Evolutionary conservation across 2,113 vertebrate species (phyloP), one percentile per base, ranked within the genome.

Genomic region (Microcebus griseorufus): DNA sequence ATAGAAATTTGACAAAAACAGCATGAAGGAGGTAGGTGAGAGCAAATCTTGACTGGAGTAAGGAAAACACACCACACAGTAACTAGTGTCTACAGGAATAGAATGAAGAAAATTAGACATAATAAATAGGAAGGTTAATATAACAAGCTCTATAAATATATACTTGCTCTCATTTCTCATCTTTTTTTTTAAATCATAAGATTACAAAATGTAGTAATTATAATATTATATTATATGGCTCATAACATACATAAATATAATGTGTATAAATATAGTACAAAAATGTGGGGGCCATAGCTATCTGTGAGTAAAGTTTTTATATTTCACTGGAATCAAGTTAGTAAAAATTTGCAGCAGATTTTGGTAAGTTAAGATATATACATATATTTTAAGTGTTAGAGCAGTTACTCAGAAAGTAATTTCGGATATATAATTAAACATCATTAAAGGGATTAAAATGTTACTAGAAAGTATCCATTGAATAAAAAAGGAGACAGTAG

Each of bases 1-100:
- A 69, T 58, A 91, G 37, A 73, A 89, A 48, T 88, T 72, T 95
- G 84, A 91, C 13, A 90, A 93, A 95, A 97, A 76, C 7, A 76
- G 25, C n/a, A n/a, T n/a, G n/a, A 84, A 94, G 18, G 17, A 8
- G 1, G 39, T 78, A 10, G 32, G 12, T 72, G 12, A 27, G 37
- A 95, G 65, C 20, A 86, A 78, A 85, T 32, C 14, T 53, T 93
- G 48, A 88, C 55, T 79, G 39, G 37, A 73, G 13, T 17, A 70
- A 79, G 23, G 18, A 95, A 90, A 87, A 53, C 42, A 70, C 11
- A 62, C 6, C 32, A 45, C 20, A 58, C 79, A 23, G 48, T 94
- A 86, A n/a, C 48, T 80, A 83, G 73, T 72, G 64, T 76, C 17
- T 39, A 69, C 25, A 60, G 32, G 27, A 32, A 72, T 48, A 51